These are phyloP conservation scores for Gadus macrocephalus DNA, from an alignment of 2,113 vertebrate species.

Conservation along the genomic window DNA sequence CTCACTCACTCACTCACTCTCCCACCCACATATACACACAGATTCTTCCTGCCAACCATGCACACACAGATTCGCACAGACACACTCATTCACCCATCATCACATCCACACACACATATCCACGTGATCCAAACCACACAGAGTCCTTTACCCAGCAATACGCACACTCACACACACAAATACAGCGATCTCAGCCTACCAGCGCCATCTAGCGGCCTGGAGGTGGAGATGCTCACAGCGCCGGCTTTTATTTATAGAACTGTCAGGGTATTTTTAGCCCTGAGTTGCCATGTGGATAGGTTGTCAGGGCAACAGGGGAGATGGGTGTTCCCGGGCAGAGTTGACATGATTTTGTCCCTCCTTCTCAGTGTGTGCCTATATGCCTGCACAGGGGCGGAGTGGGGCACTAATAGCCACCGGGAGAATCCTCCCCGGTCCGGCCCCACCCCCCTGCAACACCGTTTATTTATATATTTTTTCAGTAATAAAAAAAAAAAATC, in stretches of 20 bases:
- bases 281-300: constrained; percentile 79
- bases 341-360: constrained; percentile 40
- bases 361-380: constrained; percentile 38
- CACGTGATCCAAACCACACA: neutral
- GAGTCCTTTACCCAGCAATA: neutral
- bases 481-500: too few species aligned
- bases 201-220: neutral
- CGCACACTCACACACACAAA: neutral
- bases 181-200: neutral
- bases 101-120: neutral
- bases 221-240: neutral
- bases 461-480: too few species aligned
- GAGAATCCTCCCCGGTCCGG: too few species aligned
- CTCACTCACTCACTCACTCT: neutral
- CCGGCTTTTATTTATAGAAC: constrained; percentile 69
- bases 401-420: too few species aligned
- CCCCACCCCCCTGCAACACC: too few species aligned
- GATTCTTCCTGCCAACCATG: neutral
- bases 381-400: too few species aligned
- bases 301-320: constrained; percentile 66
- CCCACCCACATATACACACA: neutral
- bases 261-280: constrained; percentile 74
- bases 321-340: constrained; percentile 69
- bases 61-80: neutral
- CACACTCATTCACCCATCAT: neutral